These are phyloP conservation scores for Acleris emargana DNA, from an alignment of 2,888 invertebrate species.

Conservation along the genomic window DNA sequence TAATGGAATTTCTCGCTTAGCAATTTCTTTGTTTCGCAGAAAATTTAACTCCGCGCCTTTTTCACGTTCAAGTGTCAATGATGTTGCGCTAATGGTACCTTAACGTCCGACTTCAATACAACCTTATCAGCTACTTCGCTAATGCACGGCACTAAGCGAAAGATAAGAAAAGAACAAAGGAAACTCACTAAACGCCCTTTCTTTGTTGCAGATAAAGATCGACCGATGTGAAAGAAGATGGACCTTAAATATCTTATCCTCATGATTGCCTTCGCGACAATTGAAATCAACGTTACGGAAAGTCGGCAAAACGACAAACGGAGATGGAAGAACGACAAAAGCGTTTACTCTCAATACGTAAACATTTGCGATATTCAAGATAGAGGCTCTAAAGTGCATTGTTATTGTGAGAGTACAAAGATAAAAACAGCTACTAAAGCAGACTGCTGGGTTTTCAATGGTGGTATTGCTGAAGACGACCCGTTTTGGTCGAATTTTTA, in stretches of 20 bases:
- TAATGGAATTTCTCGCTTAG: constrained; percentile 27
- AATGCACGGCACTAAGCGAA: constrained; percentile 49
- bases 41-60: constrained; percentile 40
- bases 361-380: constrained; percentile 85
- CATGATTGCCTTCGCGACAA: constrained; percentile 76
- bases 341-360: constrained; percentile 69
- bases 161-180: constrained; percentile 54
- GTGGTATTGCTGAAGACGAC: constrained; percentile 87
- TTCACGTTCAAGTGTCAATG: constrained; percentile 51
- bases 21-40: constrained; percentile 32
- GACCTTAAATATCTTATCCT: constrained; percentile 76
- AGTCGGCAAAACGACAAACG: constrained; percentile 77
- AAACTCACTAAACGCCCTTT: constrained; percentile 51
- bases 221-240: constrained; percentile 69
- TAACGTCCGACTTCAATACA: constrained; percentile 51
- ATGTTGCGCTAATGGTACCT: constrained; percentile 49
- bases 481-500: constrained; percentile 90
- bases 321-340: constrained; percentile 75
- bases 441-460: constrained; percentile 90
- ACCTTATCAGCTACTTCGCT: constrained; percentile 57
- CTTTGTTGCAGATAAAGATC: constrained; percentile 76
- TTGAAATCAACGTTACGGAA: constrained; percentile 77
- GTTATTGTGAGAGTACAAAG: constrained; percentile 86
- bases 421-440: constrained; percentile 86
- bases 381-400: constrained; percentile 84